Base-by-base conservation (phyloP, 1,140 invertebrate genomes). In the Brachionus sp. region DNA sequence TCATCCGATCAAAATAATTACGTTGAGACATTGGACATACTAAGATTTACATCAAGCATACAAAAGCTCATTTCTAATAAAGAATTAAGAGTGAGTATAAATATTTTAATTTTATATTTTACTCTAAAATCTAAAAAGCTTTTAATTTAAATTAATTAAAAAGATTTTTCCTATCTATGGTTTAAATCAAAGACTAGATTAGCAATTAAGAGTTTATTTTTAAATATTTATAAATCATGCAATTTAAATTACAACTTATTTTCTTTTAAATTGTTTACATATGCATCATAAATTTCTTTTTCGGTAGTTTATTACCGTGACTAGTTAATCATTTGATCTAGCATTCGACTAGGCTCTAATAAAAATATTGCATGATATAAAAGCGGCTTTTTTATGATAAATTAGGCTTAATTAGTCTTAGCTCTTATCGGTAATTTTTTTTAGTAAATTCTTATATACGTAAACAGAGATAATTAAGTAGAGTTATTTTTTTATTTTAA, bases 111-210 rank as follows among this genome's bases (percentile, higher is more conserved):
- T 46, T 46, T 68, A 23, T 68, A 35, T 68, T 68, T 68, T 68
- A n/a, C 3, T 68, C 35, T 35, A 68, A 16, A n/a, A 57, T 57
- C 50, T 19, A 57, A 57, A n/a, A 23, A 66, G 33, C 33, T 66
- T 66, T 66, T 33, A 37, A 66, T 66, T 66, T 66, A 66, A 66
- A 66, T 66, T 66, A 66, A 66, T 66, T 66, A 66, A 66, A 25
- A 23, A 25, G 25, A 66, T 33, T 33, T 33, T 29, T 29, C 4
- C 3, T 19, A 66, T 33, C 64, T 23, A 13, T 66, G 64, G 64
- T 66, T 66, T 33, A 66, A 35, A 66, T 66, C 64, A 66, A 37
- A 66, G 64, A 66, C 25, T 66, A 37, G 29, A 66, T 33, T 33
- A 13, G 64, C 33, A 66, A 66, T 66, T 66, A 66, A 37, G 64